Percentiles rank a stretch among this genome's conserved stretches.
Evolutionary conservation across 2,797 vertebrate genomes (phyloP).

Genomic region (Calcarius lapponicus): DNA sequence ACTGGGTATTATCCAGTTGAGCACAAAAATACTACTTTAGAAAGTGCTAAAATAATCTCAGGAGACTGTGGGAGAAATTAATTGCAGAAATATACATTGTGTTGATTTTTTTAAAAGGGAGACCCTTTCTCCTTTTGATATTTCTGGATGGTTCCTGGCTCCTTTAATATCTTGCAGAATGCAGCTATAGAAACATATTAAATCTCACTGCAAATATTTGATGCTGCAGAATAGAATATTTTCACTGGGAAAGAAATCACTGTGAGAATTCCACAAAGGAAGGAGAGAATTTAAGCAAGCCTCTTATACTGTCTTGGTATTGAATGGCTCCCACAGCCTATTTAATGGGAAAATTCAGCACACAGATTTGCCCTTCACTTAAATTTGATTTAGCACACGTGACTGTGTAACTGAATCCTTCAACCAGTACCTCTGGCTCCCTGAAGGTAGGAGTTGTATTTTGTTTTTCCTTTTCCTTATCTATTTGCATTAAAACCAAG

Average conservation of each 20-base stretch:
- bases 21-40: background rate
- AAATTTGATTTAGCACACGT: background rate
- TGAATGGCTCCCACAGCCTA: background rate
- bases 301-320: background rate
- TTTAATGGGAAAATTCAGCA: slow-evolving; percentile 17
- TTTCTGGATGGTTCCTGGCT: background rate
- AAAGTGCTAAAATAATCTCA: background rate
- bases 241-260: background rate
- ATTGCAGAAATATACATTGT: background rate
- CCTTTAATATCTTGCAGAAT: background rate
- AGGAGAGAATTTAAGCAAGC: slow-evolving; percentile 16
- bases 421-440: background rate
- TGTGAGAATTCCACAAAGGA: slow-evolving; percentile 3
- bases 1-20: background rate
- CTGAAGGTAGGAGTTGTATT: background rate
- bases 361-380: background rate
- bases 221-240: background rate
- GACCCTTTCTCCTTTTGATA: background rate
- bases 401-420: background rate
- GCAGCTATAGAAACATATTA: background rate
- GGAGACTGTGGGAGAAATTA: background rate
- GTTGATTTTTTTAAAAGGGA: background rate
- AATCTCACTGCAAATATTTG: slow-evolving; percentile 35
- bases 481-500: background rate
- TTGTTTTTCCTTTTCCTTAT: background rate